Base-by-base conservation (phyloP, 2,888 invertebrate genomes). In the Pinctada fucata region DNA sequence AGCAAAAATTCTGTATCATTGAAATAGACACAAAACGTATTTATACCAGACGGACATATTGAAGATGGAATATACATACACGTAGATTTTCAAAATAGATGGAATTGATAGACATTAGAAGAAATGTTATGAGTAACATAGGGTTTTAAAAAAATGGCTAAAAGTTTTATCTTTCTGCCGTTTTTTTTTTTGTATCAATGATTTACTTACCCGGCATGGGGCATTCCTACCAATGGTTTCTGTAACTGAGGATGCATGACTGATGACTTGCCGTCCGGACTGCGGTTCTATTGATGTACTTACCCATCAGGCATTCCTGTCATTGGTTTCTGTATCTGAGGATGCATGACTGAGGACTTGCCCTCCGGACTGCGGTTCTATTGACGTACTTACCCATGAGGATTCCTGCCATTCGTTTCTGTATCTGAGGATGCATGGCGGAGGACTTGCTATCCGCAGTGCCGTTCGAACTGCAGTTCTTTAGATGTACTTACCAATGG, bases 401-500 rank as follows among this genome's bases (percentile, higher is more conserved):
- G 88, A 90, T 88, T 76, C 87, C 89, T 58, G 88, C 89, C 88
- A 91, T 89, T 77, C 86, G 83, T 83, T 92, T 92, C 79, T 85
- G 91, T 85, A 92, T 87, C 83, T 90, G 90, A 52, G 89, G 90
- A 83, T 91, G 91, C 92, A 91, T 91, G 69, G 77, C 81, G 79
- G 82, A 83, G 81, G 83, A 75, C 78, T 89, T 89, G 75, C 31
- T 31, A 1, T 31, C 31, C 31, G 31, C 31, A 31, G 31, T 31
- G 31, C 78, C 81, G 73, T 86, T 84, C 63, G 89, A 86, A 66
- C 84, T 83, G 71, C 91, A 86, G 78, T 88, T 91, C 84, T 92
- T 92, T 84, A 92, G 92, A 82, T 93, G 92, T 73, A 92, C 84
- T 75, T 92, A 86, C 75, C 92, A 84, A 69, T 92, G 83, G 74